A percentile compares a stretch with the other conserved stretches of the same genome.
These are phyloP conservation scores for Whitmania pigra DNA, from an alignment of 1,140 invertebrate species.

Conservation along the genomic window DNA sequence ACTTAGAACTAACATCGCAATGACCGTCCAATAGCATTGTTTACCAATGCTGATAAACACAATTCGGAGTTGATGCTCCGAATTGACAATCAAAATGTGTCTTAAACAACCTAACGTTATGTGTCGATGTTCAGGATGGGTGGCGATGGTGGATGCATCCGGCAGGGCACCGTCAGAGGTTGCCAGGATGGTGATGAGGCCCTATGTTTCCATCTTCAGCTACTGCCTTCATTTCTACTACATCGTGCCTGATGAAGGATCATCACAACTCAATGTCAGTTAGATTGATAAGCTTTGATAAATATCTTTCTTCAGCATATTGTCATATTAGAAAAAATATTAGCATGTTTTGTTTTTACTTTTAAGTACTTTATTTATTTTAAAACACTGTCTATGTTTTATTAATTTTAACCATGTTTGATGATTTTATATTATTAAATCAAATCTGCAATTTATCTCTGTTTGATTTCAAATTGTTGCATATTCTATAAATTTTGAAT, in stretches of 20 bases:
- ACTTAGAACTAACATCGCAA: too few species aligned
- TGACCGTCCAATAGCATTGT: too few species aligned
- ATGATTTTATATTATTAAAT: not conserved
- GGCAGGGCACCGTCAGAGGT: not conserved
- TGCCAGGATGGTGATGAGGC: constrained; percentile 8
- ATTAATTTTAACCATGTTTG: not conserved
- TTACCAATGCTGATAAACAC: too few species aligned
- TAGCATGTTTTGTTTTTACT: not conserved
- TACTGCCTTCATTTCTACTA: constrained; percentile 4
- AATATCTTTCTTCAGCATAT: not conserved
- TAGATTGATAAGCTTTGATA: not conserved
- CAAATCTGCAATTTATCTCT: not conserved
- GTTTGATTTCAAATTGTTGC: not conserved
- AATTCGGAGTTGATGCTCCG: too few species aligned
- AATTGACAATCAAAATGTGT: too few species aligned
- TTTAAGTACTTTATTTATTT: not conserved
- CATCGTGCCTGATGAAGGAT: not conserved
- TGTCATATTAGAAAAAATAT: not conserved
- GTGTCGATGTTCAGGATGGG: not conserved
- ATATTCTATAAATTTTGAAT: too few species aligned
- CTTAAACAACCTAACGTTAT: too few species aligned
- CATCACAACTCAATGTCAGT: not conserved
- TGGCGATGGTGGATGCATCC: not conserved
- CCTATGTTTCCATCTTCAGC: not conserved
- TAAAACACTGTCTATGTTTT: too few species aligned